Evolutionary conservation across 1,140 invertebrate genomes (phyloP), one percentile per base, ranked within the genome.

Genomic region (Rhysida immarginata): DNA sequence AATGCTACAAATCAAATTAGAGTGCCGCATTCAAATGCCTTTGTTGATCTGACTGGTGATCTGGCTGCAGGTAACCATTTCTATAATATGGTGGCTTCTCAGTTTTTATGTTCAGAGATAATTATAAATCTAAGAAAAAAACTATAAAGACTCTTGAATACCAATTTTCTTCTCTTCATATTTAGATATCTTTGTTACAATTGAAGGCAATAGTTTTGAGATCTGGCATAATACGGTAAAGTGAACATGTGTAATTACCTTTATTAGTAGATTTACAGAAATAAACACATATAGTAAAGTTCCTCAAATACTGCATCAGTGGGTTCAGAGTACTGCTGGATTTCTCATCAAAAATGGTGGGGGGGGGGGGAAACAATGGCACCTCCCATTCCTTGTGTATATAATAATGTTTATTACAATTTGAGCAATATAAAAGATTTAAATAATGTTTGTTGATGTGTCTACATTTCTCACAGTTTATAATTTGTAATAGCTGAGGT

Each of bases 21-120:
- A 59, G 66, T 74, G 2, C 86, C 87, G 5, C 86, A 92, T 73
- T 87, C 90, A 0, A 86, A 93, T 75, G 87, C 89, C 1, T 94
- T 90, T 72, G 67, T 93, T 35, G 91, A 97, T 72, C 65, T 92
- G 0, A 85, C 94, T 73, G 77, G 77, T 55, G 90, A 95, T 69
- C 80, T 83, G 65, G 75, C 80, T 55, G 79, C 92, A 13, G 69
- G 69, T 69, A 62, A 46, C 2, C 20, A 21, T 56, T 67, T 91
- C 96, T 35, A 35, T 35, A 8, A 35, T 16, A 35, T 35, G 29
- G 16, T 5, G 16, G 5, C 16, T 16, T 8, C 16, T 35, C 29
- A 35, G 29, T 35, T 35, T 35, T 35, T 35, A 35, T 35, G 29
- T 5, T 35, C 48, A n/a, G 79, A 23, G 64, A 68, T 2, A 64